A percentile compares a stretch with the other conserved stretches of the same genome.
phyloP scores from a whole-genome alignment of 2,888 invertebrate genomes.

The Scaptomyza caliginosa region DNA sequence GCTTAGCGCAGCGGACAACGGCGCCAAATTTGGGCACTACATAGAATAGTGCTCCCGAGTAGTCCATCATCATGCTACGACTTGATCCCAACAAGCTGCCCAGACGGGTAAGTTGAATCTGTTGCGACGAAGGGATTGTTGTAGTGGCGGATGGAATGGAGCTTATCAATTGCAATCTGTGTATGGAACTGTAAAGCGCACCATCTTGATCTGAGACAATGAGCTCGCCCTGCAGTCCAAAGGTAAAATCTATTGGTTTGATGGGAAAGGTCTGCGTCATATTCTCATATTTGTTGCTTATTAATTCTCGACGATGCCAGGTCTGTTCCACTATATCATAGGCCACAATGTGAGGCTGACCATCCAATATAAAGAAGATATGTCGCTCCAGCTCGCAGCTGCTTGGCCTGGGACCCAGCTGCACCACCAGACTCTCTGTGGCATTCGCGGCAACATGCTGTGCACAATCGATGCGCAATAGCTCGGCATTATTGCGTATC shows the following conservation, averaged over 20 bases:
- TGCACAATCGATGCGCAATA: conserved; percentile 77
- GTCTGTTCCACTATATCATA: conserved; percentile 80
- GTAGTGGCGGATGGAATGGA: neutral
- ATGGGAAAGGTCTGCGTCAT: conserved; percentile 73
- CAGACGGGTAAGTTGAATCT: conserved; percentile 58
- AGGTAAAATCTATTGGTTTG: conserved; percentile 75
- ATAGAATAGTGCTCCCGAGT: conserved; percentile 77
- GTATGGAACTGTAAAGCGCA: conserved; percentile 58
- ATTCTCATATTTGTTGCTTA: conserved; percentile 71
- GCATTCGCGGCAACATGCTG: conserved; percentile 58
- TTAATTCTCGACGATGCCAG: conserved; percentile 67
- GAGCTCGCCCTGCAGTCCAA: conserved; percentile 72
- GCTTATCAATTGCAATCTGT: conserved; percentile 19
- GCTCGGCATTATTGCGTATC: conserved; percentile 76
- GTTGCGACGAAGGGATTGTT: neutral
- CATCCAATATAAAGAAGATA: conserved; percentile 73
- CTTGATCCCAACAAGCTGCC: conserved; percentile 78
- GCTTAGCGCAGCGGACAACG: conserved; percentile 73
- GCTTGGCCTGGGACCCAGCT: conserved; percentile 67
- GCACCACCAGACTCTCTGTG: conserved; percentile 61
- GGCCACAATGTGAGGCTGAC: conserved; percentile 65
- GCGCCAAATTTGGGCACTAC: conserved; percentile 81
- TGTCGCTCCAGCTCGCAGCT: conserved; percentile 76
- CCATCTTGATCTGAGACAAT: conserved; percentile 78
- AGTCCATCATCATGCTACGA: conserved; percentile 70